These are phyloP conservation scores for Agapornis roseicollis DNA, from an alignment of 2,113 vertebrate species.

Conservation along the genomic window DNA sequence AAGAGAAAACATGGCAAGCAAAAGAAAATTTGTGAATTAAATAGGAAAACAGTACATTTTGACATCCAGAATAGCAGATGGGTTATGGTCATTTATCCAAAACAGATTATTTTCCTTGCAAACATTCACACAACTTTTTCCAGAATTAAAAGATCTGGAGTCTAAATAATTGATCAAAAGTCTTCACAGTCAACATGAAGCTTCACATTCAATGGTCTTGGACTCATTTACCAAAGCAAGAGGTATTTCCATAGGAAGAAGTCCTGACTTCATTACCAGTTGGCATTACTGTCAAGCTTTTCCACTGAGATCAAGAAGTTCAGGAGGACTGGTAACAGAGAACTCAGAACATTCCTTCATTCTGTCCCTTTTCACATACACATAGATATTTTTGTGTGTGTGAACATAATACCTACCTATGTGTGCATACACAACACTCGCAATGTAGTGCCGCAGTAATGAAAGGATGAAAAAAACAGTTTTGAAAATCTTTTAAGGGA, in stretches of 20 bases:
- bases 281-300: neutral
- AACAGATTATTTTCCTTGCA: neutral
- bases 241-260: neutral
- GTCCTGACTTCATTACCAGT: neutral
- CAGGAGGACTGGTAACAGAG: neutral
- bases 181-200: neutral
- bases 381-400: neutral
- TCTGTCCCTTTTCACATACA: neutral
- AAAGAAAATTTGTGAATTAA: neutral
- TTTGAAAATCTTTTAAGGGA: neutral
- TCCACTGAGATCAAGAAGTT: constrained; percentile 45
- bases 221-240: neutral
- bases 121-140: neutral
- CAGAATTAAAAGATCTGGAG: neutral
- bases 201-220: neutral
- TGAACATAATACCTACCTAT: accelerated
- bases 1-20: neutral
- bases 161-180: neutral
- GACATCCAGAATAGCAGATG: neutral
- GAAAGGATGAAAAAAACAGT: neutral
- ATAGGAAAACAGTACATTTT: neutral
- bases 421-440: accelerated
- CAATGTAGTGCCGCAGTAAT: neutral
- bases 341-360: neutral
- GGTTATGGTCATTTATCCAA: neutral